Evolutionary conservation across 2,797 vertebrate genomes (phyloP).

Genomic region (Mus caroli): DNA sequence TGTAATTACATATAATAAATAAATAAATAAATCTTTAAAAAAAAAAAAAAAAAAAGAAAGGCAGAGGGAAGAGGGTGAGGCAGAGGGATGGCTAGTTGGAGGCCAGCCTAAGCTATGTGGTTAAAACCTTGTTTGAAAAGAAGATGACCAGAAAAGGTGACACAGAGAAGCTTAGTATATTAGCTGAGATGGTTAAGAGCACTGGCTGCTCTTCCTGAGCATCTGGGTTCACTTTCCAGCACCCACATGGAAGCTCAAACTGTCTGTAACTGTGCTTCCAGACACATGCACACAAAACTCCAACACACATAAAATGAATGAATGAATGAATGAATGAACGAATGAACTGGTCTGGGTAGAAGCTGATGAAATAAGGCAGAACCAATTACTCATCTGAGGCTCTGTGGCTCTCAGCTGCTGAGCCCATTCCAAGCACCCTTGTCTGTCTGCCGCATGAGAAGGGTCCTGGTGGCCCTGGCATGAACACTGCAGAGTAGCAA

Average conservation of each 20-base stretch:
- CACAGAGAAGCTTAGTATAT: background rate
- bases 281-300: background rate
- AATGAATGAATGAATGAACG: background rate
- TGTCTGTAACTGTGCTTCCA: background rate
- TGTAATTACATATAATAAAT: no score
- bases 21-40: no score
- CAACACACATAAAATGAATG: background rate
- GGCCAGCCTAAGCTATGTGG: background rate
- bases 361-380: background rate
- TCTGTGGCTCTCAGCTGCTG: background rate
- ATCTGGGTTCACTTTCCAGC: background rate
- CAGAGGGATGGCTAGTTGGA: background rate
- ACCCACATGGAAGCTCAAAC: background rate
- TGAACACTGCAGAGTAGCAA: no score
- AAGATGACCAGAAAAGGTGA: background rate
- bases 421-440: background rate
- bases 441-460: background rate
- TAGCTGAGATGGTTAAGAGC: background rate
- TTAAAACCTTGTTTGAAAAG: background rate
- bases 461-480: background rate
- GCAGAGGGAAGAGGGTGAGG: background rate
- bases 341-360: background rate
- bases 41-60: no score
- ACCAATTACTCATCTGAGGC: background rate
- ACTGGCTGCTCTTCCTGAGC: background rate